Percentiles rank a stretch among this genome's conserved stretches.
Conservation (phyloP, 2,888 invertebrate species). For the Watsonalla binaria region DNA sequence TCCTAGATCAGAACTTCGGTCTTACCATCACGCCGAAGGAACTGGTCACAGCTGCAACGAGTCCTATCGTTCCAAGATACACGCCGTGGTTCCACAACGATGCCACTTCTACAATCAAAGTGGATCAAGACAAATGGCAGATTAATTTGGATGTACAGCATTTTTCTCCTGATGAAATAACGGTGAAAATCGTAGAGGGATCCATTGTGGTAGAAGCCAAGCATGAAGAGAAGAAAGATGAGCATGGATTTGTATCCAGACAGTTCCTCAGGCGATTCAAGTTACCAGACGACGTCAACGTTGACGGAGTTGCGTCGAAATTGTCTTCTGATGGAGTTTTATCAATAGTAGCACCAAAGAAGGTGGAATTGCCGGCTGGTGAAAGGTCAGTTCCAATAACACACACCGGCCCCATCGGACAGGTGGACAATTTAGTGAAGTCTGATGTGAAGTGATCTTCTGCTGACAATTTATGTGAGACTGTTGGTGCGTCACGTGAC, state of each 20-base stretch:
- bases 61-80: slow-evolving; percentile 39
- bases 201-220: slow-evolving; percentile 85
- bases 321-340: slow-evolving; percentile 89
- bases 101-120: slow-evolving; percentile 69
- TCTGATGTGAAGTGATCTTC: not conserved
- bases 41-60: slow-evolving; percentile 40
- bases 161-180: slow-evolving; percentile 86
- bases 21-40: slow-evolving; percentile 63
- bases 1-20: slow-evolving; percentile 67
- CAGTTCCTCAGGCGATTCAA: slow-evolving; percentile 84
- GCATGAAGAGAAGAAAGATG: slow-evolving; percentile 87
- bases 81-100: slow-evolving; percentile 61
- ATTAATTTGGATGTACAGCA: slow-evolving; percentile 87
- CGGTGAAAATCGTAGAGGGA: slow-evolving; percentile 85
- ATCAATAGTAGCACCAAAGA: slow-evolving; percentile 81
- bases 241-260: slow-evolving; percentile 85
- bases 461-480: not conserved
- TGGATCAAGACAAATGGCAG: slow-evolving; percentile 79
- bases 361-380: slow-evolving; percentile 41
- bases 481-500: not conserved
- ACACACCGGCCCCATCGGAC: slow-evolving; percentile 77
- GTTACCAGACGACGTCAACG: slow-evolving; percentile 84
- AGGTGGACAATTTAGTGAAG: slow-evolving; percentile 15
- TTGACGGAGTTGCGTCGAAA: slow-evolving; percentile 84
- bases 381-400: slow-evolving; percentile 79